Base-by-base conservation (phyloP, 1,140 invertebrate genomes). In the Platyura marginata region DNA sequence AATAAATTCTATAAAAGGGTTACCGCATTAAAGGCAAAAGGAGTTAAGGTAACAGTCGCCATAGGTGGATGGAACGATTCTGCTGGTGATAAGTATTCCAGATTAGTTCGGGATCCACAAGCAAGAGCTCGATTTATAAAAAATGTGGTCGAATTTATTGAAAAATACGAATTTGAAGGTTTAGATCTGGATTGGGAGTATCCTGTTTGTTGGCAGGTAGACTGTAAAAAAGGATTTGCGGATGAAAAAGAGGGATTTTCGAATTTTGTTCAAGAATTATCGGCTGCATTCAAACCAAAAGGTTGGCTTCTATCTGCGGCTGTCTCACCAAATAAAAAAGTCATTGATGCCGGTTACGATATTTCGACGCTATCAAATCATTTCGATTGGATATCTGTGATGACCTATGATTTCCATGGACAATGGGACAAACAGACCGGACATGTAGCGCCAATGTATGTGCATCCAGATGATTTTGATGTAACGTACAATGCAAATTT, bases 101-200 rank as follows among this genome's bases (percentile, higher is more conserved):
- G 78, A 41, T 59, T 86, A 3, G 83, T 88, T 0, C 82, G 86
- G 54, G 83, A 70, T 53, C 68, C 77, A 1, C 50, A 69, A 1
- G 74, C 80, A 1, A 66, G 85, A 44, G 66, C 63, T 5, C 74
- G 73, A 39, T 92, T 92, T 47, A 71, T 86, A 2, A 63, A 74
- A 1, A 77, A 88, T 48, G 75, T 75, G 0, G 36, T 89, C 0
- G 69, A 81, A 45, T 88, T 90, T 46, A 64, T 91, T 5, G 69
- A 81, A 39, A 76, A 86, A 50, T 75, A 85, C 48, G 71, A 72
- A 21, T 90, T 90, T 46, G 84, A 89, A 55, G 85, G 86, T 0
- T 62, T 92, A 1, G 86, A 92, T 58, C 62, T 91, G 23, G 85
- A 91, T 55, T 92, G 86, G 86, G n/a, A 90, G 51, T 92, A 88